Evolutionary conservation across 1,140 invertebrate genomes (phyloP).

Genomic region (Arctopsyche grandis): DNA sequence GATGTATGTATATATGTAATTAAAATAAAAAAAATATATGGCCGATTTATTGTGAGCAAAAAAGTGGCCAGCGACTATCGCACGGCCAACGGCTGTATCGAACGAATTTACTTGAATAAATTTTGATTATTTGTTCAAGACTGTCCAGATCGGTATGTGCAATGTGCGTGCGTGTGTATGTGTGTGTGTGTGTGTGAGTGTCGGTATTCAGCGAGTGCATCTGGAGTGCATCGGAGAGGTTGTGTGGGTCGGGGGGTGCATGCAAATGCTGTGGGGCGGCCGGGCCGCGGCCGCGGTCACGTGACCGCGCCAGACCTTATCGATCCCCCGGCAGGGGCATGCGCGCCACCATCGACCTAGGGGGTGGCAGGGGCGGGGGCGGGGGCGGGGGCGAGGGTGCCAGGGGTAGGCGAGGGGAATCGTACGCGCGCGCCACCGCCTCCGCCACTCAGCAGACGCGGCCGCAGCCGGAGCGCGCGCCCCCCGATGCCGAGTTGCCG

Average conservation of each 20-base stretch:
- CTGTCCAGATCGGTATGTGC: no score
- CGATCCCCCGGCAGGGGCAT: conserved; percentile 48
- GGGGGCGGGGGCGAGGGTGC: background rate
- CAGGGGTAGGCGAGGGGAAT: conserved; percentile 38
- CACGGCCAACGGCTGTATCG: no score
- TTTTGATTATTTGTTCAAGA: no score
- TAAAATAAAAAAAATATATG: no score
- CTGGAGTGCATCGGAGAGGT: background rate
- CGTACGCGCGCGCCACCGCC: conserved; percentile 56
- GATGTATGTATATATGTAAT: no score
- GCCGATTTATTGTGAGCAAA: no score
- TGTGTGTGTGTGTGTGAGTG: no score
- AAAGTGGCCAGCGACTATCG: no score
- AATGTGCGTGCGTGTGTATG: no score
- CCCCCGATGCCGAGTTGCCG: background rate
- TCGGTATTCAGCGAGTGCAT: no score
- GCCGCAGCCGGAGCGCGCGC: conserved; percentile 51
- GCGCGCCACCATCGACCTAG: conserved; percentile 48
- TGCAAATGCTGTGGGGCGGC: background rate
- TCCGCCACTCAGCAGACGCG: conserved; percentile 51
- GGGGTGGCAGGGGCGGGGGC: no score
- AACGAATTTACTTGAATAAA: no score
- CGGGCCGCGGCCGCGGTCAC: background rate
- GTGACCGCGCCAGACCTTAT: conserved; percentile 33
- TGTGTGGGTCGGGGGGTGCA: background rate